Evolutionary conservation across 2,797 vertebrate genomes (phyloP).

Genomic region (Mionectes olivaceus): DNA sequence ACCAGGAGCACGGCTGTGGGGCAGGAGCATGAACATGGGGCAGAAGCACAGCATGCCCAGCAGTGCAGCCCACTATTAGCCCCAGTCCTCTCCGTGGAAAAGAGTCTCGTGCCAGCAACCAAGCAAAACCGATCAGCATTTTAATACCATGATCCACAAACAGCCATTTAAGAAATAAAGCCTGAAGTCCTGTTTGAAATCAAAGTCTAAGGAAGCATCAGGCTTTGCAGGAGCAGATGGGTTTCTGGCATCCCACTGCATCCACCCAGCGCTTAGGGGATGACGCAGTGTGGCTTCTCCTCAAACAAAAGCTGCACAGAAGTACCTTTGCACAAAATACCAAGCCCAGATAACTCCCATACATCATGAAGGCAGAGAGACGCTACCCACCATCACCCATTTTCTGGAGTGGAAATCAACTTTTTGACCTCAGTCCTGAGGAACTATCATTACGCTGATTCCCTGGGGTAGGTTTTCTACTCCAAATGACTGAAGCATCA

Average conservation of each 20-base stretch:
- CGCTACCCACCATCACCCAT: not conserved
- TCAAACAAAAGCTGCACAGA: not conserved
- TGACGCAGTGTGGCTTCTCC: not conserved
- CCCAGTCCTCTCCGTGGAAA: not conserved
- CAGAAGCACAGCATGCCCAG: not conserved
- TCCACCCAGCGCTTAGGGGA: not conserved
- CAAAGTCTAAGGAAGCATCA: not conserved
- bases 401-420: not conserved
- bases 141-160: not conserved
- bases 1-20: accelerated
- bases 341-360: not conserved
- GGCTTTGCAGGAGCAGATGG: not conserved
- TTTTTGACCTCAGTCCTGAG: not conserved
- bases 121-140: not conserved
- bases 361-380: not conserved
- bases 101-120: not conserved
- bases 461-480: not conserved
- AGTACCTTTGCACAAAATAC: not conserved
- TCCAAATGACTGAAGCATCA: not conserved
- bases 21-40: not conserved
- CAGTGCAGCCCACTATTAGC: not conserved
- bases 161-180: not conserved
- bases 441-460: not conserved
- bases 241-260: constrained; percentile 2
- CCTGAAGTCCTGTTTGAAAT: not conserved